phyloP scores from a whole-genome alignment of 2,888 invertebrate genomes.

The Drosophila dives region DNA sequence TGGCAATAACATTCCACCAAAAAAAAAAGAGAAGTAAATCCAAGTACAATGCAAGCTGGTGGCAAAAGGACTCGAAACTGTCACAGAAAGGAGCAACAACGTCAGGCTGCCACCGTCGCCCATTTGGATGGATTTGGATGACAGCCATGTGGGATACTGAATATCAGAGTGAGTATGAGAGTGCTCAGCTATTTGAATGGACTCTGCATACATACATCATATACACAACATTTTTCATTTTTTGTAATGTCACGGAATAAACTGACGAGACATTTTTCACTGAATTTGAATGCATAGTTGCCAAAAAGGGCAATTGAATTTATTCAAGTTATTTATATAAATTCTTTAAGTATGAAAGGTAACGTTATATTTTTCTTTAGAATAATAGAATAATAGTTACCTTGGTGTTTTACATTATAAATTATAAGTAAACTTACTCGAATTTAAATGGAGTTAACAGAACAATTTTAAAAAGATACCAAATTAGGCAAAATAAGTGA shows the following conservation, averaged over 20 bases:
- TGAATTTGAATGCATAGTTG: conserved; percentile 23
- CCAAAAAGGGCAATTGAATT: background rate
- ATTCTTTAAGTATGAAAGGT: background rate
- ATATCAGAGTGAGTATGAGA: conserved; percentile 43
- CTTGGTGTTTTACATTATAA: background rate
- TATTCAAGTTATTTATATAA: background rate
- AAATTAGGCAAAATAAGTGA: conserved; percentile 45
- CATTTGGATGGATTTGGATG: conserved; percentile 39
- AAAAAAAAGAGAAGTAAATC: conserved; percentile 8
- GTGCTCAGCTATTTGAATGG: conserved; percentile 50
- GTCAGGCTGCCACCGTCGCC: conserved; percentile 35
- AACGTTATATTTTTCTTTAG: background rate
- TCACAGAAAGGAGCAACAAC: conserved; percentile 68
- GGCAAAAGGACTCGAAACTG: conserved; percentile 72
- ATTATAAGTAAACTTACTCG: background rate
- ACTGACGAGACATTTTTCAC: conserved; percentile 59
- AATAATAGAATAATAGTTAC: background rate
- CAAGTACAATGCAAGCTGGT: conserved; percentile 45
- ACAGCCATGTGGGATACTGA: conserved; percentile 20
- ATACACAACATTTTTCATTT: conserved; percentile 5
- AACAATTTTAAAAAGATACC: conserved; percentile 23
- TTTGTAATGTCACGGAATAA: conserved; percentile 34
- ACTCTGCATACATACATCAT: conserved; percentile 21
- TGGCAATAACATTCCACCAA: conserved; percentile 34
- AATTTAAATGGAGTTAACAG: too few relatives aligned